Base-by-base conservation (phyloP, 1,140 invertebrate species). In the Trichogramma pretiosum region DNA sequence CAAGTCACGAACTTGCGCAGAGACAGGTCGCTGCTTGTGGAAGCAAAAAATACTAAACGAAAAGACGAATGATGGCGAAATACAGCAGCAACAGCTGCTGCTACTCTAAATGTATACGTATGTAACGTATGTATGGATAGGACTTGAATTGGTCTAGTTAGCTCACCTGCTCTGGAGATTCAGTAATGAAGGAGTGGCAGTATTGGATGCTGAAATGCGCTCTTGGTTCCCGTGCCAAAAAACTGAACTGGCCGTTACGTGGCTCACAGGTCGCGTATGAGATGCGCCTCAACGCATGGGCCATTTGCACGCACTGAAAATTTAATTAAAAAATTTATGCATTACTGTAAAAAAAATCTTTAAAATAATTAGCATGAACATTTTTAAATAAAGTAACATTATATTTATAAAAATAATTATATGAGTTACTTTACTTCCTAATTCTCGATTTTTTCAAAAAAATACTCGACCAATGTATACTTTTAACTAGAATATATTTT, bases 241-340 rank as follows among this genome's bases (percentile, higher is more conserved):
- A 88, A 60, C 85, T 85, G 75, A 90, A 90, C 66, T 88, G 84
- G 54, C 80, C 77, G 63, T 82, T 76, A 44, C 82, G 77, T 9
- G 84, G 80, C 68, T 90, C 85, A 82, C 87, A 89, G 51, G 85
- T 89, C 54, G 87, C 87, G 72, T 87, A 89, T 52, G 86, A 89
- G 60, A 91, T 88, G 62, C 87, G 79, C 56, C 85, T 81, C 58
- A 90, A 71, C 60, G 86, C 86, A 73, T 89, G 87, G 52, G 82
- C 84, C 87, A 89, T 90, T 70, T 84, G 82, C 65, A 87, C 84
- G 65, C 78, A 81, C 85, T 89, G 79, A 9, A 77, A 81, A 50
- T n/a, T 47, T 11, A 28, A 11, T 28, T 11, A 28, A 28, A 28
- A 28, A 28, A 28, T 28, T 7, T 7, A 28, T 28, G n/a, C n/a